Evolutionary conservation across 2,888 invertebrate species (phyloP).

Genomic region (Elmis aenea): DNA sequence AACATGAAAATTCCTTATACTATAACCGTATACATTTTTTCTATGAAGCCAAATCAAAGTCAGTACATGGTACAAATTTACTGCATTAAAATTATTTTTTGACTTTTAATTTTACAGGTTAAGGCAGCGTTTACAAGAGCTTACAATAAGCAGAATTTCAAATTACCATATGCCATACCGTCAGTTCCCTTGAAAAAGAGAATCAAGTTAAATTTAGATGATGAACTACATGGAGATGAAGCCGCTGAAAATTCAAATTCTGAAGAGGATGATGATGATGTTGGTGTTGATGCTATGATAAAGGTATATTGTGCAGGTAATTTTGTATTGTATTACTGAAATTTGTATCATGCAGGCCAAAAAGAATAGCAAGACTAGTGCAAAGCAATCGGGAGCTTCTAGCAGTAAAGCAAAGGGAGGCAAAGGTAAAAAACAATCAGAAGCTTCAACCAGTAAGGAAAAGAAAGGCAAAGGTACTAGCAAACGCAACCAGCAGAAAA

Average conservation of each 20-base stretch:
- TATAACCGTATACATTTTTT: no score
- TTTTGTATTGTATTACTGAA: neutral
- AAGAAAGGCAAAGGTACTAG: constrained; percentile 13
- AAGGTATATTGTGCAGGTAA: constrained; percentile 53
- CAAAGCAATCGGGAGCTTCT: no score
- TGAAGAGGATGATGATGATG: constrained; percentile 57
- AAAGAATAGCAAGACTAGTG: constrained; percentile 13
- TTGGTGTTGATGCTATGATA: constrained; percentile 72
- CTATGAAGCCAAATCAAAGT: no score
- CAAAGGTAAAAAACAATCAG: constrained; percentile 10
- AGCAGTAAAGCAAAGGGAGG: constrained; percentile 18
- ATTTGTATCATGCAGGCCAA: constrained; percentile 14
- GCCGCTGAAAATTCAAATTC: constrained; percentile 44
- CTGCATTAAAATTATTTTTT: neutral
- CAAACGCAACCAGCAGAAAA: constrained; percentile 11
- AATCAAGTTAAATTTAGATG: constrained; percentile 46
- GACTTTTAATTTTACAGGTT: constrained; percentile 51
- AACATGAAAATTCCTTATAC: no score
- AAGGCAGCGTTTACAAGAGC: constrained; percentile 91
- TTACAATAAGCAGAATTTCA: constrained; percentile 79
- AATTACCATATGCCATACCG: constrained; percentile 72
- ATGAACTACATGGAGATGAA: constrained; percentile 43
- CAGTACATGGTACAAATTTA: no score
- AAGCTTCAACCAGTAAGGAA: constrained; percentile 6
- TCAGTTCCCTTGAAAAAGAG: constrained; percentile 59